phyloP scores from a whole-genome alignment of 2,113 vertebrate species.

The Myanophis thanlyinensis region DNA sequence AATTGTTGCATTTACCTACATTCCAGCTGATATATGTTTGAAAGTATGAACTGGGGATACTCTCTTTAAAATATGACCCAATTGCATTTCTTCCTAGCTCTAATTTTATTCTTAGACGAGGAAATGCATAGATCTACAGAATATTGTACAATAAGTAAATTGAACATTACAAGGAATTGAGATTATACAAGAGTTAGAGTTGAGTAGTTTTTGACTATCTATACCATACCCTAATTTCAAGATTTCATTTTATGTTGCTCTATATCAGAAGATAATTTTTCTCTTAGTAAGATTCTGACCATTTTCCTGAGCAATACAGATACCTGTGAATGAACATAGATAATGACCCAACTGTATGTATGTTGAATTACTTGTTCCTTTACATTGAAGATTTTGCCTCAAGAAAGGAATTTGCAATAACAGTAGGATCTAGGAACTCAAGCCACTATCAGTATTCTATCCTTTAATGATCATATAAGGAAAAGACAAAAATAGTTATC shows the following conservation, averaged over 20 bases:
- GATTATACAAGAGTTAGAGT: background rate
- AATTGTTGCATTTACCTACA: background rate
- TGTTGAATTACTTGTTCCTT: background rate
- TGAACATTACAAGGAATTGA: background rate
- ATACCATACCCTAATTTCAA: background rate
- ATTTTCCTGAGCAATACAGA: background rate
- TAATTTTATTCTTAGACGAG: background rate
- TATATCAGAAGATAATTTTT: background rate
- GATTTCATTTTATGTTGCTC: background rate
- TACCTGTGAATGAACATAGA: background rate
- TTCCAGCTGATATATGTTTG: background rate
- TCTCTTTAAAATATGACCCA: background rate
- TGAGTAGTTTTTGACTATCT: background rate
- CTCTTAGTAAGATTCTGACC: too few species aligned
- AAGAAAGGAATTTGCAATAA: background rate
- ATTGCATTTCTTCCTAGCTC: background rate
- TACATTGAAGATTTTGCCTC: background rate
- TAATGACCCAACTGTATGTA: background rate
- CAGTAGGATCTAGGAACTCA: background rate
- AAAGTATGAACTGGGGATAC: background rate
- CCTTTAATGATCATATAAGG: background rate
- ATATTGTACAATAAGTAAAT: background rate
- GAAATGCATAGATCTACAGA: background rate
- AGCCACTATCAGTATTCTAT: background rate
- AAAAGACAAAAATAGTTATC: conserved; percentile 25